Evolutionary conservation across 2,888 invertebrate species (phyloP).

Genomic region (Cactoblastis cactorum): DNA sequence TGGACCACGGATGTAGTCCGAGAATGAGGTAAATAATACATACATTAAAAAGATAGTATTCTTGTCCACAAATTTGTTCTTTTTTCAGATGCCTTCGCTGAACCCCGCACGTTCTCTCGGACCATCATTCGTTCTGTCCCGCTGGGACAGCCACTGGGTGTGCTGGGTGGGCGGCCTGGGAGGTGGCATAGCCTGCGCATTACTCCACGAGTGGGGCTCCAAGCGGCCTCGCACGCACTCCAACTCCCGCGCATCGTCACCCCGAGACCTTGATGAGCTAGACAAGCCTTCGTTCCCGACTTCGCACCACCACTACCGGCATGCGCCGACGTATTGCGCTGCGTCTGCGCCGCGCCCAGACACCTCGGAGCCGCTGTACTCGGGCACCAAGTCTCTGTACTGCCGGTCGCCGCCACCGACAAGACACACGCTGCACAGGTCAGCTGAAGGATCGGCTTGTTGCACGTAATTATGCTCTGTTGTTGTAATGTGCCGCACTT

Average conservation of each 20-base stretch:
- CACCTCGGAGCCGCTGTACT: slow-evolving; percentile 88
- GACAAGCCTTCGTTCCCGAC: slow-evolving; percentile 82
- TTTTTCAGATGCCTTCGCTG: slow-evolving; percentile 90
- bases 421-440: slow-evolving; percentile 88
- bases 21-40: no score
- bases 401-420: slow-evolving; percentile 92
- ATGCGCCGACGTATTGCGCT: slow-evolving; percentile 82
- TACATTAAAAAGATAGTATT: no score
- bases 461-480: slow-evolving; percentile 40
- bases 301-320: slow-evolving; percentile 76
- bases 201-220: slow-evolving; percentile 91
- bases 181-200: slow-evolving; percentile 88
- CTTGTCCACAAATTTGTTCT: slow-evolving; percentile 8
- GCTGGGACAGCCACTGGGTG: slow-evolving; percentile 96
- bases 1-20: no score
- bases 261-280: slow-evolving; percentile 86
- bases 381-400: slow-evolving; percentile 90
- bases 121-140: slow-evolving; percentile 93
- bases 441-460: slow-evolving; percentile 37
- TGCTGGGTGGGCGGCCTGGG: slow-evolving; percentile 94
- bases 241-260: slow-evolving; percentile 83
- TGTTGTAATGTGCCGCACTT: slow-evolving; percentile 9
- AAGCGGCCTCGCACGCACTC: slow-evolving; percentile 78
- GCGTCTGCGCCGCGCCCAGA: slow-evolving; percentile 85
- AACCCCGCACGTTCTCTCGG: slow-evolving; percentile 95